These are phyloP conservation scores for Henicopernis longicauda DNA, from an alignment of 2,113 vertebrate genomes.

Conservation along the genomic window DNA sequence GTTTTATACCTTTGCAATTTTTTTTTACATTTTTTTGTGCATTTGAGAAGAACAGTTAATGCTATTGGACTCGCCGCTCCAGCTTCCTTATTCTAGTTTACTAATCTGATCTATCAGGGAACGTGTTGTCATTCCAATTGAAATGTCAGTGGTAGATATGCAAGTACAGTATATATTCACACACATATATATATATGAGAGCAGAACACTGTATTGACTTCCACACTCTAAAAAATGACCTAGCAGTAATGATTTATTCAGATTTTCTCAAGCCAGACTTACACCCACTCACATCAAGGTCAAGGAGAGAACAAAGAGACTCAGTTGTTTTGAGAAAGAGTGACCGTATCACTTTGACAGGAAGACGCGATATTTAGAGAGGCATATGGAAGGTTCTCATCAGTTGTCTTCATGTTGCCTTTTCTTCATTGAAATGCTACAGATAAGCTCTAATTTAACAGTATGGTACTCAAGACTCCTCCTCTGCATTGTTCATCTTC, in stretches of 20 bases:
- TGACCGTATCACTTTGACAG: neutral
- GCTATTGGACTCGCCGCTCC: neutral
- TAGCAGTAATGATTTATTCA: neutral
- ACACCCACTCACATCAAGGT: neutral
- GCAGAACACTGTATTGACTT: neutral
- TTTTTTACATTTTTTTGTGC: neutral
- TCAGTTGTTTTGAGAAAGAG: neutral
- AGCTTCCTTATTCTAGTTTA: neutral
- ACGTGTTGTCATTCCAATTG: neutral
- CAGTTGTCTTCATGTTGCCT: neutral
- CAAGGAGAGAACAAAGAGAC: neutral
- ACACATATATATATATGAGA: neutral
- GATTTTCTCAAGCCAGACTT: neutral
- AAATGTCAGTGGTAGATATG: neutral
- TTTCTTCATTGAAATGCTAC: neutral
- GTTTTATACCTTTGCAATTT: neutral
- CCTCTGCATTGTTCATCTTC: neutral
- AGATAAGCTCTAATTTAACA: neutral
- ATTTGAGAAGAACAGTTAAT: neutral
- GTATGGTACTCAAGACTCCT: neutral
- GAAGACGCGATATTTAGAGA: neutral
- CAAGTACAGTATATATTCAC: neutral
- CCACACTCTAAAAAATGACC: neutral
- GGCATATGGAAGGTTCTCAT: neutral
- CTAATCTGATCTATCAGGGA: neutral